phyloP scores from a whole-genome alignment of 2,888 invertebrate species.

The Oxycera nigricornis region DNA sequence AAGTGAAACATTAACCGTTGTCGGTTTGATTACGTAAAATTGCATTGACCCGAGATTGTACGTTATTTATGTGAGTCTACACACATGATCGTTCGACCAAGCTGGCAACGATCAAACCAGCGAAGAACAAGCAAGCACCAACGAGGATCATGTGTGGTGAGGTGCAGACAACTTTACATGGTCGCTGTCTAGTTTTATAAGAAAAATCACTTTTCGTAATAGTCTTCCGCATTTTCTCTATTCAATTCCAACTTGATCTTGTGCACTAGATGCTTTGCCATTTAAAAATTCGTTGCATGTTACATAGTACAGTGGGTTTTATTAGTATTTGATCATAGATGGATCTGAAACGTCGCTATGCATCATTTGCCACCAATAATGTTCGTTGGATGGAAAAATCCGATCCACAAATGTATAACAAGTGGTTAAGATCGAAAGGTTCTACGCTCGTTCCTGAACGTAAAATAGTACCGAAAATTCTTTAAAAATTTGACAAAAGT shows the following conservation, averaged over 20 bases:
- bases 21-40: conserved; percentile 27
- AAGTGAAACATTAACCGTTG: conserved; percentile 29
- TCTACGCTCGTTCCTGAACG: too few species aligned
- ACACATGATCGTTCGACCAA: conserved; percentile 1
- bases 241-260: conserved; percentile 30
- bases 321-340: too few species aligned
- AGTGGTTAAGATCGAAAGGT: too few species aligned
- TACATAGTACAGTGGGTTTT: not conserved
- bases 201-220: conserved; percentile 2
- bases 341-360: too few species aligned
- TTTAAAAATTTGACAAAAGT: too few species aligned
- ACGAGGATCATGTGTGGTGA: conserved; percentile 2
- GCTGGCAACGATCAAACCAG: not conserved
- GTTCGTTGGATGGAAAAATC: too few species aligned
- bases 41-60: conserved; percentile 36
- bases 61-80: not conserved
- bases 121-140: not conserved
- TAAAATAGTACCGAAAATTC: too few species aligned
- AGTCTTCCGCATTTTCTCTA: conserved; percentile 26
- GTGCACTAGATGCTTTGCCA: not conserved
- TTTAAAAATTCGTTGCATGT: conserved; percentile 1
- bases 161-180: not conserved
- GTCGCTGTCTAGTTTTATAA: conserved; percentile 14
- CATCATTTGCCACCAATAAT: too few species aligned
- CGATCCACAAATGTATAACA: too few species aligned